These are phyloP conservation scores for Nephrotoma flavescens DNA, from an alignment of 2,888 invertebrate species.

Conservation along the genomic window DNA sequence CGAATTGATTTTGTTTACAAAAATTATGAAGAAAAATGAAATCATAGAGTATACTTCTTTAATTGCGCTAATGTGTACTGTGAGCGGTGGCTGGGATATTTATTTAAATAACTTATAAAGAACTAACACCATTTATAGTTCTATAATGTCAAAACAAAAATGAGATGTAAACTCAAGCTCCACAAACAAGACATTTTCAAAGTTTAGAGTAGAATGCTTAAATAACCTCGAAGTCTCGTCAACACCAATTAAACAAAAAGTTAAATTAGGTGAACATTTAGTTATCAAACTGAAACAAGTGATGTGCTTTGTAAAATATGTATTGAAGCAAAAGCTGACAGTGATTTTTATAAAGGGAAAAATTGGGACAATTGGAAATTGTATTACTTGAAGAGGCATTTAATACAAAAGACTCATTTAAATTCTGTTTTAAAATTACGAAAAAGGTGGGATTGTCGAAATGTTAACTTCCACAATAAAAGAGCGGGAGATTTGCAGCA, in stretches of 20 bases:
- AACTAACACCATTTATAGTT: too few species aligned
- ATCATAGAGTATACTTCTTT: too few species aligned
- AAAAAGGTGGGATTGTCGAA: slow-evolving; percentile 4
- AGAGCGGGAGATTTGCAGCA: slow-evolving; percentile 1
- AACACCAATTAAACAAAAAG: slow-evolving; percentile 1
- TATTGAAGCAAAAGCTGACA: slow-evolving; percentile 5
- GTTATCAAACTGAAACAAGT: slow-evolving; percentile 1
- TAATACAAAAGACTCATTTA: slow-evolving; percentile 2
- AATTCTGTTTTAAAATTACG: slow-evolving; percentile 4
- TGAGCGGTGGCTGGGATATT: too few species aligned
- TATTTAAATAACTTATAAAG: too few species aligned
- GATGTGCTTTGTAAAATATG: slow-evolving; percentile 7
- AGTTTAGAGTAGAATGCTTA: slow-evolving; percentile 5
- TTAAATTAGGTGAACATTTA: slow-evolving; percentile 6
- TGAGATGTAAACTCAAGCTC: not conserved
- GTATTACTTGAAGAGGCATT: slow-evolving; percentile 4
- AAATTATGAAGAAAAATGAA: too few species aligned
- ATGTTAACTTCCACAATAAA: not conserved
- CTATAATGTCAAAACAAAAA: slow-evolving; percentile 5
- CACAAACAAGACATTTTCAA: slow-evolving; percentile 1
- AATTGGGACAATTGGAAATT: not conserved
- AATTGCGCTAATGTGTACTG: too few species aligned
- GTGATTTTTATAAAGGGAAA: not conserved
- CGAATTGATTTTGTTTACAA: too few species aligned
- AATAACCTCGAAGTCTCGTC: not conserved